Evolutionary conservation across 1,140 invertebrate species (phyloP).

Genomic region (Listronotus oregonensis): DNA sequence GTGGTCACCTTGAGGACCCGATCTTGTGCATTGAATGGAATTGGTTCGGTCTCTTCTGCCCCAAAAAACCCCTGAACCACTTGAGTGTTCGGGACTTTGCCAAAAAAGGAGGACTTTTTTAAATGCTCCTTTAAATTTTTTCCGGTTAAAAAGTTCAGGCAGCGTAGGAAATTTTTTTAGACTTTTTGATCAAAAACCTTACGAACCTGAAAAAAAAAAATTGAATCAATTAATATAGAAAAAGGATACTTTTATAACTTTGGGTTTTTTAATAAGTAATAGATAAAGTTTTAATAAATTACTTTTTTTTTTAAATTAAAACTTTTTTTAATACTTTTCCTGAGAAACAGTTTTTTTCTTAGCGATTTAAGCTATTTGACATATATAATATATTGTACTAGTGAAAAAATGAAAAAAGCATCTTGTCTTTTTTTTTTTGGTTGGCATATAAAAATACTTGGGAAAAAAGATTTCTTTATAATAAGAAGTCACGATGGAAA

Average conservation of each 20-base stretch:
- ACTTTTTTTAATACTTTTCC: no score
- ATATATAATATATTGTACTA: no score
- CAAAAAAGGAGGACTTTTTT: constrained; percentile 87
- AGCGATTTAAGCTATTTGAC: no score
- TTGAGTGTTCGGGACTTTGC: constrained; percentile 87
- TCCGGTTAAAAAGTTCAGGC: constrained; percentile 91
- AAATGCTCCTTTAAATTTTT: constrained; percentile 82
- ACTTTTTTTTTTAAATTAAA: no score
- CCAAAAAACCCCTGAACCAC: constrained; percentile 92
- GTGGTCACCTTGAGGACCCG: constrained; percentile 82
- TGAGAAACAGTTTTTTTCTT: no score
- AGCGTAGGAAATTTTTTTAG: constrained; percentile 96
- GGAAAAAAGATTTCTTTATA: no score
- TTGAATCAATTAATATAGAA: background rate
- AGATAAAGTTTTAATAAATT: no score
- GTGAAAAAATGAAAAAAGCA: no score
- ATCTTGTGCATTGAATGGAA: constrained; percentile 67
- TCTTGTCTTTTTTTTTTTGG: no score
- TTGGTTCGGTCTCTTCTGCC: constrained; percentile 64
- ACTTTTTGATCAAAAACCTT: constrained; percentile 84
- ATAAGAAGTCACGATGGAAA: no score
- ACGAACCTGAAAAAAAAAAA: constrained; percentile 68
- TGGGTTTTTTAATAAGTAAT: no score
- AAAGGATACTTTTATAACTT: background rate
- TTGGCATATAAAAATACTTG: no score